phyloP scores from a whole-genome alignment of 2,888 invertebrate genomes.

The Fragum whitleyi region DNA sequence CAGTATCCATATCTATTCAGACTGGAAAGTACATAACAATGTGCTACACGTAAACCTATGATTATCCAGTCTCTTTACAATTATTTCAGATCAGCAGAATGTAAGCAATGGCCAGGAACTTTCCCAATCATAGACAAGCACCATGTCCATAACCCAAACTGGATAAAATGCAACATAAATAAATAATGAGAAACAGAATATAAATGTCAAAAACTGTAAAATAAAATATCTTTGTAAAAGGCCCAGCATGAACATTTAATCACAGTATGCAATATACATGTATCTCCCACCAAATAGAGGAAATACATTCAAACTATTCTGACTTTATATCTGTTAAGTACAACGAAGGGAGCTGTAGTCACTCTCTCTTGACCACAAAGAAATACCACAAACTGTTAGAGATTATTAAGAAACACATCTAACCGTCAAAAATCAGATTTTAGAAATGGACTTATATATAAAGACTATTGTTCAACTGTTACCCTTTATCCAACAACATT shows the following conservation, averaged over 20 bases:
- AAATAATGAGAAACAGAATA: too few species aligned
- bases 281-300: neutral
- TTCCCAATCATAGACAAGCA: neutral
- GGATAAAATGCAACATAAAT: too few species aligned
- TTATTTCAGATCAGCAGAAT: neutral
- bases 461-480: neutral
- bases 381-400: neutral
- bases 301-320: neutral
- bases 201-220: too few species aligned
- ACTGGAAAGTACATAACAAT: slow-evolving; percentile 34
- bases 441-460: neutral
- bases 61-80: neutral
- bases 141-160: too few species aligned
- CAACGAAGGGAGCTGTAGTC: neutral
- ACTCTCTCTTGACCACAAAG: neutral
- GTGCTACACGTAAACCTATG: slow-evolving; percentile 29
- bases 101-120: neutral
- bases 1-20: slow-evolving; percentile 22
- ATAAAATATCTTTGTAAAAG: too few species aligned
- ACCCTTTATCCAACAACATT: neutral
- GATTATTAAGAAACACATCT: neutral
- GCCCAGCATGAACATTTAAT: too few species aligned
- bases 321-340: neutral
- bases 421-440: neutral
- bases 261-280: too few species aligned